Percentiles rank a stretch among this genome's conserved stretches.
Evolutionary conservation across 2,888 invertebrate genomes (phyloP).

Genomic region (Nipponacmea schrenckii): DNA sequence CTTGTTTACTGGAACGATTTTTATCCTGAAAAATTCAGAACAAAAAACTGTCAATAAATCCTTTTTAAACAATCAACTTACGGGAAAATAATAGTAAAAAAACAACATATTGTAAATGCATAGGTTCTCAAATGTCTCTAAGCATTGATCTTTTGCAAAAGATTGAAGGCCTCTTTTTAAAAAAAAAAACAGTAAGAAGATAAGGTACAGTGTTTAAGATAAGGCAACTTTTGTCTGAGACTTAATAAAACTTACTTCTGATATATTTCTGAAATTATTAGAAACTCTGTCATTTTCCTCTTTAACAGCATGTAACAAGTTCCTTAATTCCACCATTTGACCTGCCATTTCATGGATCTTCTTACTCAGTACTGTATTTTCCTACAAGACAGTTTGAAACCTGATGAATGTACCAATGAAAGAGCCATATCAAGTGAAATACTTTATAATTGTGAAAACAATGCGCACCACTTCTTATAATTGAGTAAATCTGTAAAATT

Average conservation of each 20-base stretch:
- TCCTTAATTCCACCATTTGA: constrained; percentile 53
- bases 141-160: too few species aligned
- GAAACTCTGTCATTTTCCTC: constrained; percentile 57
- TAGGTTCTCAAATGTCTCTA: too few species aligned
- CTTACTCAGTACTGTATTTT: constrained; percentile 46
- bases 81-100: too few species aligned
- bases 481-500: background rate
- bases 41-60: too few species aligned
- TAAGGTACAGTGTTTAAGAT: too few species aligned
- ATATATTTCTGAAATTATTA: constrained; percentile 46
- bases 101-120: too few species aligned
- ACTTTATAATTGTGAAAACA: too few species aligned
- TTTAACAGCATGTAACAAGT: constrained; percentile 50
- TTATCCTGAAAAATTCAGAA: constrained; percentile 48
- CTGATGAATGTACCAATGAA: background rate
- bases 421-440: background rate
- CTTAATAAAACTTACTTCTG: constrained; percentile 56
- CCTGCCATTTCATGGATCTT: constrained; percentile 51
- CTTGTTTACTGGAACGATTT: constrained; percentile 42
- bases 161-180: too few species aligned
- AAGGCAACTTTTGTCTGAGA: too few species aligned
- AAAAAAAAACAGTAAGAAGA: too few species aligned
- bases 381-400: constrained; percentile 35
- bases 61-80: too few species aligned
- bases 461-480: too few species aligned